Evolutionary conservation across 1,140 invertebrate species (phyloP), one percentile per base, ranked within the genome.

Genomic region (Nixonia krombeini): DNA sequence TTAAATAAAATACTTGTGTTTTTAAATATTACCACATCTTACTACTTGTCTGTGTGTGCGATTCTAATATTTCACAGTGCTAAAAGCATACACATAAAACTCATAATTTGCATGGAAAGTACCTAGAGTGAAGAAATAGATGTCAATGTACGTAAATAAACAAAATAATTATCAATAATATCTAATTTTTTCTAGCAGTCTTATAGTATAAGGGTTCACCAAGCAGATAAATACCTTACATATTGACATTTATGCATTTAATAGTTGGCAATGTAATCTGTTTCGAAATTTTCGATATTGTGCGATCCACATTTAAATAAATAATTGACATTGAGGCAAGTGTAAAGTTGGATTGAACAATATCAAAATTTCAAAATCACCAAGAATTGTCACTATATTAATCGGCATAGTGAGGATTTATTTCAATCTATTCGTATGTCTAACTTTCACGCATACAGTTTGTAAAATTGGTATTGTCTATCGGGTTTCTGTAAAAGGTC

Each of bases 401-500:
- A 12, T 18, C 13, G 3, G 18, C 18, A 38, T 33, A 26, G 10
- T 42, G 35, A n/a, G 16, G 13, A 33, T 28, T 18, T 47, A 18
- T 37, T 44, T 18, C 15, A 26, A 61, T 16, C 25, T 28, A 45
- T 29, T 57, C 35, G 42, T 16, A 45, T 16, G 18, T 53, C 50
- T 58, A 55, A 47, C 58, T 37, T 35, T 49, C 28, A 66, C 44
- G 50, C 63, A 23, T 42, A 58, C 26, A 8, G 10, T 55, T 49
- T 55, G 59, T 9, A 66, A 64, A 66, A 66, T 46, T 66, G 41
- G 55, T 66, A 66, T 66, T 66, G 63, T 66, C 63, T 66, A 66
- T 66, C 17, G 63, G 55, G 44, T 58, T 55, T 53, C 33, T 66
- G 26, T 49, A 66, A 9, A 51, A 56, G 15, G 3, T 44, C 13